A percentile compares a stretch with the other conserved stretches of the same genome.
phyloP scores from a whole-genome alignment of 2,888 invertebrate genomes.

The Craniophora ligustri region DNA sequence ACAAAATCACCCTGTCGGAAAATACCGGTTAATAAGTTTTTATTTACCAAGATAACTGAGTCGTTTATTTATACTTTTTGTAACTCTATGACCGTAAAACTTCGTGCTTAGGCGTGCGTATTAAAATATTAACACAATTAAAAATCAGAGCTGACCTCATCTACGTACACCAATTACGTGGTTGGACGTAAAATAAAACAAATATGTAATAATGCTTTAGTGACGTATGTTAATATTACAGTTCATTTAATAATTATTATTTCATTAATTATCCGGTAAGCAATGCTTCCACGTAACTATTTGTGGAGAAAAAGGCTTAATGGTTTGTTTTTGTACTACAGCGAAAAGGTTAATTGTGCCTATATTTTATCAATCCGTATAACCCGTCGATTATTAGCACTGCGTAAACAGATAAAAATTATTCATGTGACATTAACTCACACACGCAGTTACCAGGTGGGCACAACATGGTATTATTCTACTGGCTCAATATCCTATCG shows the following conservation, averaged over 20 bases:
- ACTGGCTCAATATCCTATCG: too few species aligned
- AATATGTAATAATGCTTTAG: conserved; percentile 1
- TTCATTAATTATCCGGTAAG: neutral
- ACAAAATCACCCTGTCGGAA: conserved; percentile 14
- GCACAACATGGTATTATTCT: too few species aligned
- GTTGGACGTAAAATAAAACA: conserved; percentile 4
- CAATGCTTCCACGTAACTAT: too few species aligned
- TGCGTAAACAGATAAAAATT: too few species aligned
- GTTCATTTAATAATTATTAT: conserved; percentile 9
- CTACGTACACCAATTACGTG: neutral
- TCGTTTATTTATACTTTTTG: neutral
- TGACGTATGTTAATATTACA: conserved; percentile 8
- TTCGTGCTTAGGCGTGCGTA: neutral
- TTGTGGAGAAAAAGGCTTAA: too few species aligned
- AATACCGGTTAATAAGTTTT: conserved; percentile 2
- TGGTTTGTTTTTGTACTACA: too few species aligned
- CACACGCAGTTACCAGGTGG: too few species aligned
- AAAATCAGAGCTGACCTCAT: conserved; percentile 2
- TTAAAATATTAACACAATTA: neutral
- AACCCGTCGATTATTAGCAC: too few species aligned
- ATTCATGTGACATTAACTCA: too few species aligned
- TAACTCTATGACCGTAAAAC: neutral
- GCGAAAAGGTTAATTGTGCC: too few species aligned
- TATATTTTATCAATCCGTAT: too few species aligned
- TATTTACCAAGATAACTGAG: conserved; percentile 3